Evolutionary conservation across 2,888 invertebrate genomes (phyloP).

Genomic region (Scaptomyza tumidula): DNA sequence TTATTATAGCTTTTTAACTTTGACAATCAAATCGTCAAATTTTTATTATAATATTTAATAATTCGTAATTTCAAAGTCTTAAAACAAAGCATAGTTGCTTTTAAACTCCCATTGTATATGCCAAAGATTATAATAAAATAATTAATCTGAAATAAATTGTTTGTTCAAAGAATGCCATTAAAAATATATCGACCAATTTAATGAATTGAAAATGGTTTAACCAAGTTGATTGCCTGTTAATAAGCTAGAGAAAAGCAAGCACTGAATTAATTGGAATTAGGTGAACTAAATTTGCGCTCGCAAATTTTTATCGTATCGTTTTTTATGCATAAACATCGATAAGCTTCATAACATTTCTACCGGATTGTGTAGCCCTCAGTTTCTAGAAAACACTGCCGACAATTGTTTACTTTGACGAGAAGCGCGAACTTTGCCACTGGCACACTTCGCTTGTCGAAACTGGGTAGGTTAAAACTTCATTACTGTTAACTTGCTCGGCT

Average conservation of each 20-base stretch:
- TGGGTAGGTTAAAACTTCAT: slow-evolving; percentile 7
- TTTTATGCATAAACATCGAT: slow-evolving; percentile 17
- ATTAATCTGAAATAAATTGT: not conserved
- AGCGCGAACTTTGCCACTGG: slow-evolving; percentile 1
- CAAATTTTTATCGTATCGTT: slow-evolving; percentile 3
- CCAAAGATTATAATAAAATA: slow-evolving; percentile 10
- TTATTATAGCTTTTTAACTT: not conserved
- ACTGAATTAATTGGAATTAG: not conserved
- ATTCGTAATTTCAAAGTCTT: not conserved
- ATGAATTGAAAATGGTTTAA: not conserved
- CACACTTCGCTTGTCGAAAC: not conserved
- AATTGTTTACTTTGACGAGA: slow-evolving; percentile 4
- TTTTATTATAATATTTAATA: not conserved
- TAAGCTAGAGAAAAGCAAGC: not conserved
- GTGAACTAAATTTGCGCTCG: slow-evolving; percentile 17
- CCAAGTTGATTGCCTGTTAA: not conserved
- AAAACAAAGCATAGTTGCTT: not conserved
- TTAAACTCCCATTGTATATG: not conserved
- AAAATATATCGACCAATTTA: not conserved
- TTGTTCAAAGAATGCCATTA: not conserved
- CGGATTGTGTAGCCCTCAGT: slow-evolving; percentile 13
- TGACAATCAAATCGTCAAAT: not conserved
- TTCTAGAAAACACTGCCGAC: not conserved
- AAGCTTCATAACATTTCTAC: not conserved
- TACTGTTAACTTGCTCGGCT: not conserved